Percentiles rank a stretch among this genome's conserved stretches.
These are phyloP conservation scores for Campoplex nolae DNA, from an alignment of 2,888 invertebrate species.

Conservation along the genomic window DNA sequence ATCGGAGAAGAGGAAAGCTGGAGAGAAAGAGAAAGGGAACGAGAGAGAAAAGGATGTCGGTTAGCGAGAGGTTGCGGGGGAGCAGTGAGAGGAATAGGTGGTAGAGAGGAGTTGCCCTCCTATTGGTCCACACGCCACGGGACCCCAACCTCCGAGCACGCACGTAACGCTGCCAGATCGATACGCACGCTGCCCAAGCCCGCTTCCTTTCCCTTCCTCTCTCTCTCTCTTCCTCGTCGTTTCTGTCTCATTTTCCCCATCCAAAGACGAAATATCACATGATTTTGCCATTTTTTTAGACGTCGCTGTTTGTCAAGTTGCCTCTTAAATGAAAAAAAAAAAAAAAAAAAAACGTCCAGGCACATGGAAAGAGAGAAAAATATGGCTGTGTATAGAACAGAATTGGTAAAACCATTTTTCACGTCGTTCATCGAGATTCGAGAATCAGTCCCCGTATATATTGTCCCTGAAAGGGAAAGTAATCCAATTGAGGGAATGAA, in stretches of 20 bases:
- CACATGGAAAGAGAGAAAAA: conserved; percentile 7
- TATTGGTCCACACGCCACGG: conserved; percentile 82
- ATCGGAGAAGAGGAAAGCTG: conserved; percentile 52
- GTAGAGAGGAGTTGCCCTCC: conserved; percentile 81
- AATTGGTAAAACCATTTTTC: conserved; percentile 52
- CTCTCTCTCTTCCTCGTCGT: not conserved
- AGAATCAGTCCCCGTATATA: conserved; percentile 4
- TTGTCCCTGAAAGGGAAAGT: conserved; percentile 64
- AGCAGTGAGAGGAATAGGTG: conserved; percentile 69
- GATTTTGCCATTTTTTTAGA: conserved; percentile 1
- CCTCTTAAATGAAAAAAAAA: conserved; percentile 8
- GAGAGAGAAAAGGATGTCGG: conserved; percentile 58
- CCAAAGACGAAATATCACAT: not conserved
- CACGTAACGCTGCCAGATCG: conserved; percentile 84
- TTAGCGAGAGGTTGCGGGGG: conserved; percentile 62
- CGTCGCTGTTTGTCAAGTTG: not conserved
- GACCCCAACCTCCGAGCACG: conserved; percentile 83
- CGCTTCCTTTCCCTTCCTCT: conserved; percentile 50
- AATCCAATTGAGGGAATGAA: conserved; percentile 73
- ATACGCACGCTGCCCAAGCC: conserved; percentile 84
- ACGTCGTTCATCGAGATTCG: conserved; percentile 35
- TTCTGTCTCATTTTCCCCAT: not conserved
- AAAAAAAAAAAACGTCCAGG: not conserved
- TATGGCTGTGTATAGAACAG: not conserved
- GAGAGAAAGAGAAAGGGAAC: conserved; percentile 36